phyloP scores from a whole-genome alignment of 1,140 invertebrate genomes.

The Carcinoscorpius rotundicauda region DNA sequence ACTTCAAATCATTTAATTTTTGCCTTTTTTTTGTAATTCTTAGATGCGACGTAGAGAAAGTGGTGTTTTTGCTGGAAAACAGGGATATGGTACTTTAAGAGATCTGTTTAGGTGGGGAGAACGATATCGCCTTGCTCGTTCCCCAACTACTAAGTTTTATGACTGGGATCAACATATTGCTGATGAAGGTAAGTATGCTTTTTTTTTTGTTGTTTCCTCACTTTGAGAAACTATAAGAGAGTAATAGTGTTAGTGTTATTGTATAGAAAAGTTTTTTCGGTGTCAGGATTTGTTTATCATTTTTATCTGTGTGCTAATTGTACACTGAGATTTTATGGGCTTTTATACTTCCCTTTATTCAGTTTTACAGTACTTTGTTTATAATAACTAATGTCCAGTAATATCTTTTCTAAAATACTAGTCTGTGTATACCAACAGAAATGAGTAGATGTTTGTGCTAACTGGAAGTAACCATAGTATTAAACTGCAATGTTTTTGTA shows the following conservation, averaged over 20 bases:
- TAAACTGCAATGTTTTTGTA: too few relatives aligned
- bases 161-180: slow-evolving; percentile 97
- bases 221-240: background rate
- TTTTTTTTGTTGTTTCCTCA: slow-evolving; percentile 1
- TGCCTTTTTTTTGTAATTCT: slow-evolving; percentile 17
- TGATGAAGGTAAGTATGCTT: slow-evolving; percentile 57
- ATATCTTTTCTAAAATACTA: too few relatives aligned
- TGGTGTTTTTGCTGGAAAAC: slow-evolving; percentile 83
- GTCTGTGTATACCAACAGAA: too few relatives aligned
- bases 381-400: too few relatives aligned
- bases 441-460: too few relatives aligned
- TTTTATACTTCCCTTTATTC: too few relatives aligned
- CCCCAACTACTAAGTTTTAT: slow-evolving; percentile 46
- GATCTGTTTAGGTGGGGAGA: slow-evolving; percentile 98
- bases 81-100: slow-evolving; percentile 86
- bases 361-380: too few relatives aligned
- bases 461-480: too few relatives aligned
- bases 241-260: background rate
- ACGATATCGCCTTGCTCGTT: slow-evolving; percentile 57
- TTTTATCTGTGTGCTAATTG: too few relatives aligned
- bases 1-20: background rate
- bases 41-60: slow-evolving; percentile 49
- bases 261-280: too few relatives aligned
- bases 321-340: too few relatives aligned
- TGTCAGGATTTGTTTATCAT: too few relatives aligned